Conservation (phyloP, 1,140 invertebrate species). For the Eumaeus atala region DNA sequence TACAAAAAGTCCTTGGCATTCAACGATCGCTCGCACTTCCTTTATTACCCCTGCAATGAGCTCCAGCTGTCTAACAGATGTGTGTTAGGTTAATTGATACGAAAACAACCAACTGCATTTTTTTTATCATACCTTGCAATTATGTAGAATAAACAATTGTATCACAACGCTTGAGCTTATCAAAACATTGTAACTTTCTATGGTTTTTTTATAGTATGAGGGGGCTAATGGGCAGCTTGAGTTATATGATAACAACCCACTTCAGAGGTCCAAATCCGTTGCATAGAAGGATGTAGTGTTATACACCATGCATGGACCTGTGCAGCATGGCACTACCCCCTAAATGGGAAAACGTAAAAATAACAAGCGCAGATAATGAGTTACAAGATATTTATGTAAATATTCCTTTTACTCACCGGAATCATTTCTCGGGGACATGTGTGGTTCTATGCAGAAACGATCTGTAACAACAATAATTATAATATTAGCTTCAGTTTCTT, state of each 20-base stretch:
- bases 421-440: slow-evolving; percentile 67
- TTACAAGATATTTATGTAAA: background rate
- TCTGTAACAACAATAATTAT: slow-evolving; percentile 42
- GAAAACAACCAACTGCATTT: slow-evolving; percentile 20
- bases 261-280: too few species aligned
- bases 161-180: background rate
- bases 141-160: background rate
- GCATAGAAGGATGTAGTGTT: too few species aligned
- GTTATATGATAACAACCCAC: background rate
- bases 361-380: too few species aligned
- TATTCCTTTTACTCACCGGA: slow-evolving; percentile 49
- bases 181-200: too few species aligned
- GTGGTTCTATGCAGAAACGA: slow-evolving; percentile 31
- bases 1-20: slow-evolving; percentile 38
- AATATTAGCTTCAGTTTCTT: slow-evolving; percentile 1
- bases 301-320: too few species aligned
- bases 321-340: too few species aligned
- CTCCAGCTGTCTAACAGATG: slow-evolving; percentile 32
- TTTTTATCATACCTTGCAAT: slow-evolving; percentile 24
- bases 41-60: slow-evolving; percentile 47
- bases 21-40: slow-evolving; percentile 42
- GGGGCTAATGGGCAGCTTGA: background rate
- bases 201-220: too few species aligned
- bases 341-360: too few species aligned
- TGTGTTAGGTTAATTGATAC: slow-evolving; percentile 34